Evolutionary conservation across 2,113 vertebrate species (phyloP), one percentile per base, ranked within the genome.

Genomic region (Apteryx owenii): DNA sequence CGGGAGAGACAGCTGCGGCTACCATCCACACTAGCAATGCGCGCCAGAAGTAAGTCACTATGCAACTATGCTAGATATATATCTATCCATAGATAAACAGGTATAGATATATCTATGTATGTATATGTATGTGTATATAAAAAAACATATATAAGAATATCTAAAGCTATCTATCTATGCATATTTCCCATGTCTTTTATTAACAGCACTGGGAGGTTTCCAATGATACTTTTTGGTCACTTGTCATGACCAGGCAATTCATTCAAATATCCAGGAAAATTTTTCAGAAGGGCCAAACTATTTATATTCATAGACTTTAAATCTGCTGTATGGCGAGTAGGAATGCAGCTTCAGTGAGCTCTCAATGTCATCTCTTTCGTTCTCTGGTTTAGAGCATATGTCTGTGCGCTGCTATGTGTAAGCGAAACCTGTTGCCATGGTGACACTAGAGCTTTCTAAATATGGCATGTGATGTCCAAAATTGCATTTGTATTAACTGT

Each of bases 381-480:
- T 81, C 22, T 58, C 21, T 77, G 65, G 96, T 92, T 95, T 90
- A 88, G 88, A 94, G 29, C 77, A 7, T 7, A 7, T 4, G 33
- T 88, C 88, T 38, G 62, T 62, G 68, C 88, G 60, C 69, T 38
- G 5, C 91, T 88, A 76, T 51, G 58, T 71, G 97, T 95, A 94
- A 98, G 95, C 4, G 26, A 97, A 97, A 26, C 70, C 38, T 1
- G 97, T 98, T 97, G 48, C 98, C 90, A 92, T 97, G 95, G 98
- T 76, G 90, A 98, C 86, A 44, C 71, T 2, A 3, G 64, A 84
- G 72, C 75, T 78, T 81, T 81, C 92, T 96, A 96, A 98, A 94
- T 88, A n/a, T 2, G 38, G 97, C 72, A 62, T 31, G 56, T 36
- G 79, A 53, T 95, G 81, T 92, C 97, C 97, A 75, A 92, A 97